These are phyloP conservation scores for Hydropsyche betteni DNA, from an alignment of 2,888 invertebrate species.

Conservation along the genomic window DNA sequence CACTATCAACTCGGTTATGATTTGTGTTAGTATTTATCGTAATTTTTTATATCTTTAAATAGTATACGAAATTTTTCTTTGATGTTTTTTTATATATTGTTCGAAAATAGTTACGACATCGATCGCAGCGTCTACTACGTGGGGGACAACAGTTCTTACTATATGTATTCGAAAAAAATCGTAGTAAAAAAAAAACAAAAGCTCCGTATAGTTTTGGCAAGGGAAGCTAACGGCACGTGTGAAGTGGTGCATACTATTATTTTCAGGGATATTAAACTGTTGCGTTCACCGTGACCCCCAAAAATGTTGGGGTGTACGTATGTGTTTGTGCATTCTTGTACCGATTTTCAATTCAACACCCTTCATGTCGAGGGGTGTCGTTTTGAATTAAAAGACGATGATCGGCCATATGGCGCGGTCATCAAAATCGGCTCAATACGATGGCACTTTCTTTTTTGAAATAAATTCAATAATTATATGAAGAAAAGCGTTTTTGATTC, in stretches of 20 bases:
- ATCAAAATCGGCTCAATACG: slow-evolving; percentile 16
- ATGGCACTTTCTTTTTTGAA: too few relatives aligned
- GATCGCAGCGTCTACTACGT: too few relatives aligned
- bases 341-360: slow-evolving; percentile 33
- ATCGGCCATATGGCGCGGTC: slow-evolving; percentile 28
- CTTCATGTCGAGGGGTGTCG: not conserved
- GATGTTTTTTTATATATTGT: too few relatives aligned
- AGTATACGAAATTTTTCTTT: too few relatives aligned
- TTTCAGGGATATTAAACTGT: slow-evolving; percentile 49
- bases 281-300: slow-evolving; percentile 25
- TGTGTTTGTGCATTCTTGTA: not conserved
- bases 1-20: too few relatives aligned
- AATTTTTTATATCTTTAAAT: too few relatives aligned
- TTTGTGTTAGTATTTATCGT: too few relatives aligned
- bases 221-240: slow-evolving; percentile 45
- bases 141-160: too few relatives aligned
- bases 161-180: too few relatives aligned
- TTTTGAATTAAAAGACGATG: slow-evolving; percentile 36
- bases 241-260: slow-evolving; percentile 52
- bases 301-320: not conserved
- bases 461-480: too few relatives aligned
- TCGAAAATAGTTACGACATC: slow-evolving; percentile 12
- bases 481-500: too few relatives aligned
- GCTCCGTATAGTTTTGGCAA: slow-evolving; percentile 8
- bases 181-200: too few relatives aligned